Evolutionary conservation across 2,113 vertebrate species (phyloP).

Genomic region (Micronycteris hirsuta): DNA sequence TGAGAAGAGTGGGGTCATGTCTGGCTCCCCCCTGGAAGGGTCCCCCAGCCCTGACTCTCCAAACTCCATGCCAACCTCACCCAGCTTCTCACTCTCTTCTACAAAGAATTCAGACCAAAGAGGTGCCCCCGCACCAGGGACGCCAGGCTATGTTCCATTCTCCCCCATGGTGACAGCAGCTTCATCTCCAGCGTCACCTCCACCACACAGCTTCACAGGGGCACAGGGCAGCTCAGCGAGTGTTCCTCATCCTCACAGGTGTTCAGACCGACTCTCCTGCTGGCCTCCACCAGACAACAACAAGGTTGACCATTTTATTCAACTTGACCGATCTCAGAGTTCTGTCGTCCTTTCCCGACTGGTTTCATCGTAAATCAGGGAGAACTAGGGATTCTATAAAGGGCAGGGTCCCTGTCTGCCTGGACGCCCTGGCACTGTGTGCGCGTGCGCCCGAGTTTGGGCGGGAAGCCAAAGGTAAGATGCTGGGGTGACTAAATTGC

Average conservation of each 20-base stretch:
- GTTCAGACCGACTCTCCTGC: background rate
- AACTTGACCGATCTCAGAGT: background rate
- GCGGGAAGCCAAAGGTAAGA: background rate
- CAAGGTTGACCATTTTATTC: background rate
- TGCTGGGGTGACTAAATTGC: background rate
- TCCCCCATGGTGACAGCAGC: too few relatives aligned
- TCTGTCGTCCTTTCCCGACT: background rate
- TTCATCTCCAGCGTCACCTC: too few relatives aligned
- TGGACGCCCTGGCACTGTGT: background rate
- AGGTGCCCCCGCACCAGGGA: background rate
- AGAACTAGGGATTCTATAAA: background rate
- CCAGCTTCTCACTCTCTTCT: background rate
- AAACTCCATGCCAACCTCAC: background rate
- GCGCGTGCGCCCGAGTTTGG: background rate
- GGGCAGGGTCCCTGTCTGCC: background rate
- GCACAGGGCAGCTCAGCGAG: background rate
- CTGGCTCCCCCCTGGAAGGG: background rate
- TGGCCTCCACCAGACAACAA: background rate
- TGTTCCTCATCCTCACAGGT: background rate
- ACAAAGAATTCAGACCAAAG: background rate
- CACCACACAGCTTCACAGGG: background rate
- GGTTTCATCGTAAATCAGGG: background rate
- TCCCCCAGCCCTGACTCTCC: background rate
- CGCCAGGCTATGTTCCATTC: background rate
- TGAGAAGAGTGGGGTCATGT: background rate